Conservation (phyloP, 2,113 vertebrate species). For the Plecotus auritus region DNA sequence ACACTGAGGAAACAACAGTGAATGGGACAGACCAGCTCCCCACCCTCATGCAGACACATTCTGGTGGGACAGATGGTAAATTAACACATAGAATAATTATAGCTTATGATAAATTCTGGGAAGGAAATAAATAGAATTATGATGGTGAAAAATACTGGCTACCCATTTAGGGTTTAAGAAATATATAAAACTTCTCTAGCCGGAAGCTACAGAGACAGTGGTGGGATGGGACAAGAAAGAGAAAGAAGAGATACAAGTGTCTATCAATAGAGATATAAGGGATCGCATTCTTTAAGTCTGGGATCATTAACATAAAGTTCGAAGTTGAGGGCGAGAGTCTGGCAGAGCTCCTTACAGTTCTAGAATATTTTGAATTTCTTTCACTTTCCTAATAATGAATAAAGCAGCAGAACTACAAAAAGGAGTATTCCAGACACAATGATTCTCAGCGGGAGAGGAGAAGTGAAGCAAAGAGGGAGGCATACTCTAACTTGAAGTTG, state of each 20-base stretch:
- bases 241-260: neutral
- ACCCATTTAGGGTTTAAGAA: neutral
- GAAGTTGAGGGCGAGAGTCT: neutral
- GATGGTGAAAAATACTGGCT: neutral
- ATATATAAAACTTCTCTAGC: neutral
- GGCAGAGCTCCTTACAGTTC: neutral
- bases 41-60: neutral
- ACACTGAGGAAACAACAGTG: neutral
- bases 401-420: neutral
- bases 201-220: neutral
- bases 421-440: neutral
- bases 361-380: neutral
- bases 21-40: neutral
- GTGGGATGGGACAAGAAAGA: neutral
- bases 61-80: neutral
- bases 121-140: neutral
- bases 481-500: neutral
- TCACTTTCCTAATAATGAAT: neutral
- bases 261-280: neutral
- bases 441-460: neutral
- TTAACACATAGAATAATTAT: neutral
- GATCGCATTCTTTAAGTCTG: neutral
- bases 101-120: neutral
- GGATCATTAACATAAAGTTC: neutral
- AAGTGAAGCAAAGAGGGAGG: neutral